Evolutionary conservation across 2,888 invertebrate genomes (phyloP).

Genomic region (Zonitis immaculata): DNA sequence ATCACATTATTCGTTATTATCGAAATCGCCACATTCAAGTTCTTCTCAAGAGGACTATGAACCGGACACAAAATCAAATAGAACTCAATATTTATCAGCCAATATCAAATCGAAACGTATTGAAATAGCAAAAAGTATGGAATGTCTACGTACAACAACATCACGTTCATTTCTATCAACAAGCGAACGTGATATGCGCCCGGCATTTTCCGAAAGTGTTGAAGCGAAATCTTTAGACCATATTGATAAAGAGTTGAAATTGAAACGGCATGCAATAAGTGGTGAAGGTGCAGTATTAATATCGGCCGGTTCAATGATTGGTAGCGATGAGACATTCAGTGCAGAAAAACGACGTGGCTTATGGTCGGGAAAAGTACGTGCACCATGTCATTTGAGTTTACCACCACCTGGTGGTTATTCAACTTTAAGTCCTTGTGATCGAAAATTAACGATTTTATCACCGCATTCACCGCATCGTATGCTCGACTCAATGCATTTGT

Average conservation of each 20-base stretch:
- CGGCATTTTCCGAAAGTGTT: conserved; percentile 45
- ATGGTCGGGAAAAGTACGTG: conserved; percentile 63
- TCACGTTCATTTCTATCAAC: conserved; percentile 60
- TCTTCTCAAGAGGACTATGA: conserved; percentile 67
- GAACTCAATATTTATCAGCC: conserved; percentile 55
- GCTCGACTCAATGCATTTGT: conserved; percentile 61
- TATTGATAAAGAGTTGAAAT: conserved; percentile 52
- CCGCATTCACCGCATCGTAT: conserved; percentile 72
- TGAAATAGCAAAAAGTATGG: conserved; percentile 66
- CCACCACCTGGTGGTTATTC: conserved; percentile 60
- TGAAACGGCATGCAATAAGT: conserved; percentile 58
- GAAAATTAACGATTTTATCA: conserved; percentile 72
- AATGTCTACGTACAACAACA: conserved; percentile 56
- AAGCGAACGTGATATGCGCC: conserved; percentile 62
- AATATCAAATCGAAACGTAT: conserved; percentile 47
- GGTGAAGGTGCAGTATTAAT: conserved; percentile 54
- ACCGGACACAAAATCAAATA: conserved; percentile 52
- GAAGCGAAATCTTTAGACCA: conserved; percentile 62
- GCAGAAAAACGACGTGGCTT: conserved; percentile 64
- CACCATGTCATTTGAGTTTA: conserved; percentile 64
- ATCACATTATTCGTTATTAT: conserved; percentile 42
- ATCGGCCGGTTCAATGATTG: conserved; percentile 26
- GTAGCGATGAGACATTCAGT: conserved; percentile 47
- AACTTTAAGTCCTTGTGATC: conserved; percentile 52
- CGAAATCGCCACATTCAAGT: conserved; percentile 54